Evolutionary conservation across 2,888 invertebrate genomes (phyloP).

Genomic region (Sinodicranocentrus sp.): DNA sequence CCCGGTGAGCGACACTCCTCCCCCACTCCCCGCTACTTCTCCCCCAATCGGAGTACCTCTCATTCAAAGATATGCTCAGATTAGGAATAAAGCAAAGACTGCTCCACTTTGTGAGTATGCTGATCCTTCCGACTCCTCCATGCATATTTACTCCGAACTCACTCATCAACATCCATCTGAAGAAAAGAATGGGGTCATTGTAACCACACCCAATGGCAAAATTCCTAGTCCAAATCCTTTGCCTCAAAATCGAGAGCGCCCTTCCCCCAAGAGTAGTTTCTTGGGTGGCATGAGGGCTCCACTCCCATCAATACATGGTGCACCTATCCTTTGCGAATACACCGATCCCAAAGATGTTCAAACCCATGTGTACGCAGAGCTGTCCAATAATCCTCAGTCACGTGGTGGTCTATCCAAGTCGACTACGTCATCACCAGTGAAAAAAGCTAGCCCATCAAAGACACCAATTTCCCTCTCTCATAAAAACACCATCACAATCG

Average conservation of each 20-base stretch:
- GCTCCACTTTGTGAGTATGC: slow-evolving; percentile 79
- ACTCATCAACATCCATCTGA: slow-evolving; percentile 52
- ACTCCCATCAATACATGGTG: slow-evolving; percentile 34
- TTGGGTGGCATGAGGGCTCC: slow-evolving; percentile 19
- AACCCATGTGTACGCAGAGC: slow-evolving; percentile 76
- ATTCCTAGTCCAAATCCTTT: slow-evolving; percentile 43
- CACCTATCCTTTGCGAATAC: slow-evolving; percentile 75
- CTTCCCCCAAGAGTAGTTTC: slow-evolving; percentile 30
- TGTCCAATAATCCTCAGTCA: slow-evolving; percentile 51
- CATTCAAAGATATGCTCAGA: slow-evolving; percentile 62
- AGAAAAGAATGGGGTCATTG: slow-evolving; percentile 46
- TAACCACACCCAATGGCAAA: slow-evolving; percentile 25
- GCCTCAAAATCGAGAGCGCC: slow-evolving; percentile 17
- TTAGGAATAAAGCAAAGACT: slow-evolving; percentile 71
- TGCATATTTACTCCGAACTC: slow-evolving; percentile 76
- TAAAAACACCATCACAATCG: slow-evolving; percentile 61
- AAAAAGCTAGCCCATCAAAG: neutral
- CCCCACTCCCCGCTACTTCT: slow-evolving; percentile 54
- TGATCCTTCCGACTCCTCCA: slow-evolving; percentile 78
- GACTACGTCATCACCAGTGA: slow-evolving; percentile 35
- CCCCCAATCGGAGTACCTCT: slow-evolving; percentile 55
- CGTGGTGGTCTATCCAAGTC: slow-evolving; percentile 25
- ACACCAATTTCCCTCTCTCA: slow-evolving; percentile 26
- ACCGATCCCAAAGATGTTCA: slow-evolving; percentile 77
- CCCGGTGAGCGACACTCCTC: slow-evolving; percentile 54